Conservation (phyloP, 2,797 vertebrate genomes). For the Scomberomorus guttatus region DNA sequence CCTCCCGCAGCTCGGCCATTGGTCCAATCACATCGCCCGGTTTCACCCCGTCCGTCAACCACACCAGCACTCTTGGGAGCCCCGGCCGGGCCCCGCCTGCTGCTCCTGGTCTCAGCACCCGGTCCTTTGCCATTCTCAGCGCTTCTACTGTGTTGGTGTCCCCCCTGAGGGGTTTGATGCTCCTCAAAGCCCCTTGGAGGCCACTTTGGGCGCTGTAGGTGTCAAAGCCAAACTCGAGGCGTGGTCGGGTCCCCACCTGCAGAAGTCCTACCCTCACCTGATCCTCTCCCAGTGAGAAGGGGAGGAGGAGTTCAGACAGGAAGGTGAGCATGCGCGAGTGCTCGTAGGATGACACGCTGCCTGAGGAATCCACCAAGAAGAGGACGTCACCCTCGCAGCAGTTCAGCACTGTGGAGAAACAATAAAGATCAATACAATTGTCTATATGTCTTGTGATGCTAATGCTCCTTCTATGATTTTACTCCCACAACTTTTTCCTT, state of each 20-base stretch:
- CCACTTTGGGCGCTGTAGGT: slow-evolving; percentile 68
- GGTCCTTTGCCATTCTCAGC: slow-evolving; percentile 84
- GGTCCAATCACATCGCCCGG: slow-evolving; percentile 90
- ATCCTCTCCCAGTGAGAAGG: slow-evolving; percentile 89
- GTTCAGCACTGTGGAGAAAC: slow-evolving; percentile 78
- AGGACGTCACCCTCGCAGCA: slow-evolving; percentile 92
- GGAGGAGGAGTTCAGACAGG: slow-evolving; percentile 90
- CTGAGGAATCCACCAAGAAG: slow-evolving; percentile 95
- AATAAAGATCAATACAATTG: not conserved
- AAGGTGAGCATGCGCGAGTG: slow-evolving; percentile 91
- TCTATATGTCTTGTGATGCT: not conserved
- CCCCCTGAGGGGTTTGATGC: slow-evolving; percentile 88
- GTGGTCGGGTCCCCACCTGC: slow-evolving; percentile 90
- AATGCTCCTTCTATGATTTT: slow-evolving; percentile 21
- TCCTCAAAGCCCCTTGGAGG: slow-evolving; percentile 84
- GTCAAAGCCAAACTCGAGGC: slow-evolving; percentile 91
- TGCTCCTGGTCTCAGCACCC: slow-evolving; percentile 77
- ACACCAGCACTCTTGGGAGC: slow-evolving; percentile 94
- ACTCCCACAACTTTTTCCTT: slow-evolving; percentile 56
- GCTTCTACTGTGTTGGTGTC: slow-evolving; percentile 96
- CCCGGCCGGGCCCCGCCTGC: slow-evolving; percentile 80
- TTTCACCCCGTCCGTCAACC: slow-evolving; percentile 96
- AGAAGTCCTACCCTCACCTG: slow-evolving; percentile 92
- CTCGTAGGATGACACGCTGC: slow-evolving; percentile 94
- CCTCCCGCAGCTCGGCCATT: slow-evolving; percentile 88